Percentiles rank a stretch among this genome's conserved stretches.
Evolutionary conservation across 2,797 vertebrate species (phyloP).

Genomic region (Ataeniobius toweri): DNA sequence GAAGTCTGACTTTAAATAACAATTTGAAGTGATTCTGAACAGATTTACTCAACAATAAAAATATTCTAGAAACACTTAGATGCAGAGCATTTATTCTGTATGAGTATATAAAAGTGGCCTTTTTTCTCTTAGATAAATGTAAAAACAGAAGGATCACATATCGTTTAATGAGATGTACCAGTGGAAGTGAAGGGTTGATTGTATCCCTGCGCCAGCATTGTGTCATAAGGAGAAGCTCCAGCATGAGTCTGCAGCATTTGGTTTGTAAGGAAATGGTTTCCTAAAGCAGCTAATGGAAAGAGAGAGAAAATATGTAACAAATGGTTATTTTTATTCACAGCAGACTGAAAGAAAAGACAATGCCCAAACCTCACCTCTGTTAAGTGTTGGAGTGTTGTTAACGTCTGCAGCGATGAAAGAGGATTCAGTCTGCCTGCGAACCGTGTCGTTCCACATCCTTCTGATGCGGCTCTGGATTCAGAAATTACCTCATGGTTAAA

Average conservation of each 20-base stretch:
- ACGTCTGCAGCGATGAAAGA: slow-evolving; percentile 92
- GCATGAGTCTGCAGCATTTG: slow-evolving; percentile 89
- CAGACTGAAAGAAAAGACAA: background rate
- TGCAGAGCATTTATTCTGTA: background rate
- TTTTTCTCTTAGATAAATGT: background rate
- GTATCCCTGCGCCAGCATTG: slow-evolving; percentile 89
- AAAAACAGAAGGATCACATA: background rate
- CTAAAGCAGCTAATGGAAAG: slow-evolving; percentile 80
- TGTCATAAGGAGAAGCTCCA: slow-evolving; percentile 91
- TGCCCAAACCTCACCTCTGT: slow-evolving; percentile 81
- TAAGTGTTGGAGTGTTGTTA: slow-evolving; percentile 92
- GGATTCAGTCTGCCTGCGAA: slow-evolving; percentile 91
- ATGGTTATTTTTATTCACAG: slow-evolving; percentile 3
- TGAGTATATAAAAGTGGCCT: background rate
- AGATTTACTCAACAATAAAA: background rate
- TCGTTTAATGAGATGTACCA: slow-evolving; percentile 72
- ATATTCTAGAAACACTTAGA: background rate
- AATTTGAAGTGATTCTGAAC: background rate
- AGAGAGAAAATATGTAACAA: slow-evolving; percentile 15
- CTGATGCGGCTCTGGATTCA: slow-evolving; percentile 88
- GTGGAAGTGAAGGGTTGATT: slow-evolving; percentile 89
- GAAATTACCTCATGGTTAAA: slow-evolving; percentile 43
- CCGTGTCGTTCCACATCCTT: slow-evolving; percentile 95
- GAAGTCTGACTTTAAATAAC: background rate
- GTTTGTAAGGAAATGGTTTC: slow-evolving; percentile 92